Evolutionary conservation across 2,113 vertebrate genomes (phyloP).

Genomic region (Nanorana parkeri): DNA sequence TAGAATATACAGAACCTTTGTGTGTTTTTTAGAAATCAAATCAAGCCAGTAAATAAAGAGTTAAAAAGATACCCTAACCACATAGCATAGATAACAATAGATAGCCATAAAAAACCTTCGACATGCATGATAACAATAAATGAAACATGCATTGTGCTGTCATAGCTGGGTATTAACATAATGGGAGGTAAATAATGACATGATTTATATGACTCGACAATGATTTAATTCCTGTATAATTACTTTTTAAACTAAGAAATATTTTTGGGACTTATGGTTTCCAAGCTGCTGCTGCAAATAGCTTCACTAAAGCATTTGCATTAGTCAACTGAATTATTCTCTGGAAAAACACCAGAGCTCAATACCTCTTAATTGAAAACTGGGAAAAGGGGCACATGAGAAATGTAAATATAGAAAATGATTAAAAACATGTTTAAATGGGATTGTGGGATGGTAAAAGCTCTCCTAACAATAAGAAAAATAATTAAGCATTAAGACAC

Average conservation of each 20-base stretch:
- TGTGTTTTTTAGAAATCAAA: too few relatives aligned
- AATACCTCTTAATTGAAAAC: slow-evolving; percentile 55
- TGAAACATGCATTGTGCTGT: neutral
- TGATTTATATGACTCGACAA: neutral
- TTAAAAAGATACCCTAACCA: too few relatives aligned
- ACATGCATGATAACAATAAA: neutral
- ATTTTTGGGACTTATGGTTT: slow-evolving; percentile 59
- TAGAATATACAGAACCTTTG: too few relatives aligned
- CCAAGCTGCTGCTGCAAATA: slow-evolving; percentile 55
- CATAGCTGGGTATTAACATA: too few relatives aligned
- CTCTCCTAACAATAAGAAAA: slow-evolving; percentile 49
- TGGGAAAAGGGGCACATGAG: slow-evolving; percentile 54
- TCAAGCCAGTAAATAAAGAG: too few relatives aligned
- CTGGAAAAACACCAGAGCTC: slow-evolving; percentile 60
- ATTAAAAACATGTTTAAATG: slow-evolving; percentile 47
- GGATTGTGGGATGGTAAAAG: slow-evolving; percentile 23
- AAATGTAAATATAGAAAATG: slow-evolving; percentile 52
- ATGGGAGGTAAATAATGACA: neutral
- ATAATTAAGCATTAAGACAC: slow-evolving; percentile 50
- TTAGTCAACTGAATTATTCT: slow-evolving; percentile 57
- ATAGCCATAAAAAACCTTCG: too few relatives aligned
- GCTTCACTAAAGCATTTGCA: slow-evolving; percentile 51
- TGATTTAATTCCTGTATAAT: slow-evolving; percentile 30
- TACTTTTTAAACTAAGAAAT: slow-evolving; percentile 58
- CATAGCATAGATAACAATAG: too few relatives aligned